These are phyloP conservation scores for Ephialtes manifestator DNA, from an alignment of 2,888 invertebrate genomes.

Conservation along the genomic window DNA sequence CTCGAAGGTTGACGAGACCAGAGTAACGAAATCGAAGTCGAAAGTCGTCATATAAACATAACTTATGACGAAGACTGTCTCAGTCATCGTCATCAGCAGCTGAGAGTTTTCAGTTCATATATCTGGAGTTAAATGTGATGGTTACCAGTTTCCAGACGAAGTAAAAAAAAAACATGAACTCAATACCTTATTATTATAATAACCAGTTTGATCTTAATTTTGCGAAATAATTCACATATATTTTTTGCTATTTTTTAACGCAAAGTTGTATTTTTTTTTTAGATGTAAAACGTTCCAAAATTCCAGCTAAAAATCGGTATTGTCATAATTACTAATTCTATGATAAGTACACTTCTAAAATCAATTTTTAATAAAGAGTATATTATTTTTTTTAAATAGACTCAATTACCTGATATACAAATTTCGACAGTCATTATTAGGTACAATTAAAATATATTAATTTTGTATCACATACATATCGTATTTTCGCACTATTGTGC, in stretches of 20 bases:
- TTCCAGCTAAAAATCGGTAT: too few relatives aligned
- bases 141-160: background rate
- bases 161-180: background rate
- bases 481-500: background rate
- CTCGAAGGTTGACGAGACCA: conserved; percentile 56
- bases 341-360: too few relatives aligned
- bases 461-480: background rate
- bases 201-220: too few relatives aligned
- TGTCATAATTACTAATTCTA: too few relatives aligned
- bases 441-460: background rate
- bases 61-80: conserved; percentile 10
- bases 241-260: too few relatives aligned
- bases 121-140: background rate
- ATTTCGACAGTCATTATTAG: too few relatives aligned
- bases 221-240: background rate
- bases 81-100: background rate
- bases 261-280: too few relatives aligned
- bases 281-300: too few relatives aligned
- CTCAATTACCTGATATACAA: too few relatives aligned
- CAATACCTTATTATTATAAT: background rate
- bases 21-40: conserved; percentile 61
- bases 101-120: background rate
- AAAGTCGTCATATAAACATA: conserved; percentile 53
- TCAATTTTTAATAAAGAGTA: too few relatives aligned
- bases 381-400: too few relatives aligned